These are phyloP conservation scores for Euspilapteryx auroguttella DNA, from an alignment of 2,888 invertebrate species.

Conservation along the genomic window DNA sequence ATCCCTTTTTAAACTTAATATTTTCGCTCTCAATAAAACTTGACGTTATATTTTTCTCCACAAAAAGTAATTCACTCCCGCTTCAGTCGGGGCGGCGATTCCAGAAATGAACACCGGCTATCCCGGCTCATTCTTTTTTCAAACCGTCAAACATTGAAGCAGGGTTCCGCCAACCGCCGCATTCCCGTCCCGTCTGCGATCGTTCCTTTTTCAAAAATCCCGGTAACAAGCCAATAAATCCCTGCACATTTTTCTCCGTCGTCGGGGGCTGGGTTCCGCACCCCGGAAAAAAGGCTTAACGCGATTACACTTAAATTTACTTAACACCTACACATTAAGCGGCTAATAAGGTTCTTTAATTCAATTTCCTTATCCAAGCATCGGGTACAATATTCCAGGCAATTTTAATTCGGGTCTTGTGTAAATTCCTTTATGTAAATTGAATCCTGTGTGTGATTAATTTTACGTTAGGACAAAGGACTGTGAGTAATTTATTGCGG, in stretches of 20 bases:
- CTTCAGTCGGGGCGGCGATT: no score
- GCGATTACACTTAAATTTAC: constrained; percentile 61
- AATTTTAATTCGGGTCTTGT: constrained; percentile 46
- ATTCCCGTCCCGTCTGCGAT: constrained; percentile 33
- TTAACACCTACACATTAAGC: constrained; percentile 56
- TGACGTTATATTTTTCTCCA: no score
- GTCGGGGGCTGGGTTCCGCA: constrained; percentile 13
- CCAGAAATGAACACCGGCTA: constrained; percentile 40
- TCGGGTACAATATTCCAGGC: constrained; percentile 15
- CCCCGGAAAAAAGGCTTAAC: constrained; percentile 46
- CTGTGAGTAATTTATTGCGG: constrained; percentile 9
- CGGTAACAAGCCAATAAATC: constrained; percentile 62
- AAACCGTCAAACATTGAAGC: constrained; percentile 32
- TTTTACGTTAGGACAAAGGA: constrained; percentile 22
- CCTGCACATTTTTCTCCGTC: constrained; percentile 44
- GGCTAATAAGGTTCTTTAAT: constrained; percentile 47
- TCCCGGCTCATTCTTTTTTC: constrained; percentile 24
- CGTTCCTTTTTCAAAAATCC: constrained; percentile 49
- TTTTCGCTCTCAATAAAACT: no score
- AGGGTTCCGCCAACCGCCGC: constrained; percentile 17
- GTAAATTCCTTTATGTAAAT: constrained; percentile 38
- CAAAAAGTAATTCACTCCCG: no score
- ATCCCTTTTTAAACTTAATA: no score
- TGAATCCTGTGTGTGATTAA: constrained; percentile 35
- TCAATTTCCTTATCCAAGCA: constrained; percentile 40